Evolutionary conservation across 2,113 vertebrate species (phyloP).

Genomic region (Leiothrix lutea): DNA sequence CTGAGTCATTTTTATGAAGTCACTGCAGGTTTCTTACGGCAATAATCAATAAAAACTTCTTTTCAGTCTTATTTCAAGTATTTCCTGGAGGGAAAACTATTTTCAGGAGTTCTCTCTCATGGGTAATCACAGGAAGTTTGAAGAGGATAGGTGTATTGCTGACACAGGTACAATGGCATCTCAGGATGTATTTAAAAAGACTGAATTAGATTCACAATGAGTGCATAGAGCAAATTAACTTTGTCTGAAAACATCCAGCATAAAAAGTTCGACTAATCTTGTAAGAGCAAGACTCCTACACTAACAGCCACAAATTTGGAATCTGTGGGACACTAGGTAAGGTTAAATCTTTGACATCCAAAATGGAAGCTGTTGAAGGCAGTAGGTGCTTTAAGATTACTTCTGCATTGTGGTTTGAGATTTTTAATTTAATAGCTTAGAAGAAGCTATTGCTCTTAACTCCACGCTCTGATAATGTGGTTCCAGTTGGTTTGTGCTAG

Average conservation of each 20-base stretch:
- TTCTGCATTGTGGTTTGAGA: not conserved
- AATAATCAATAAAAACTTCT: slow-evolving; percentile 1
- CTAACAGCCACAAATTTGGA: not conserved
- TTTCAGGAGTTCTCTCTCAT: not conserved
- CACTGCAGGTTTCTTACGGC: not conserved
- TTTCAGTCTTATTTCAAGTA: not conserved
- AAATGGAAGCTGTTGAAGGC: not conserved
- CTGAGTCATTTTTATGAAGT: slow-evolving; percentile 50
- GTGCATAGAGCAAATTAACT: not conserved
- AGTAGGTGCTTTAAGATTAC: not conserved
- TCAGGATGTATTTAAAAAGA: not conserved
- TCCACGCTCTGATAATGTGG: not conserved
- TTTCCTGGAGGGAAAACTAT: not conserved
- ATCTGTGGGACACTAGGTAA: not conserved
- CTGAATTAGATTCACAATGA: not conserved
- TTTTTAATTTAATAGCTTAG: not conserved
- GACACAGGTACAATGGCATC: not conserved
- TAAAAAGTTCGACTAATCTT: not conserved
- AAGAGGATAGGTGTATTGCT: not conserved
- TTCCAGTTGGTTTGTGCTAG: not conserved
- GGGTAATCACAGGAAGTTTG: not conserved
- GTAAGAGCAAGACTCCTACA: not conserved
- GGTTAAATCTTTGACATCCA: not conserved
- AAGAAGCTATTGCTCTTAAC: not conserved
- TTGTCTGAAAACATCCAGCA: not conserved